Conservation (phyloP, 2,113 vertebrate genomes). For the Zeus faber region DNA sequence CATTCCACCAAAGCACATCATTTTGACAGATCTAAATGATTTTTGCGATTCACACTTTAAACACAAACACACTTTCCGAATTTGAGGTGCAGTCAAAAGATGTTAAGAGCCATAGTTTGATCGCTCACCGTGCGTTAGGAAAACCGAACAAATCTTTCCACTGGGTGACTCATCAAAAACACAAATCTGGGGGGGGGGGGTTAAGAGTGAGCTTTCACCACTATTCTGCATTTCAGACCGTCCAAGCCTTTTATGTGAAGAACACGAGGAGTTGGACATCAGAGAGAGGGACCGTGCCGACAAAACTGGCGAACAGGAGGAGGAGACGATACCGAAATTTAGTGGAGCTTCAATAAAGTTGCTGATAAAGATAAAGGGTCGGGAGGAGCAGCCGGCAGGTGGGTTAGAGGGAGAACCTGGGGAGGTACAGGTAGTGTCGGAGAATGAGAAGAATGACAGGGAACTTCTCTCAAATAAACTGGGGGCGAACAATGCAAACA, state of each 20-base stretch:
- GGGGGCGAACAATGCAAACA: conserved; percentile 19
- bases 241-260: conserved; percentile 71
- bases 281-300: conserved; percentile 11
- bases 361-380: conserved; percentile 29
- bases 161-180: too few relatives aligned
- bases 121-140: too few relatives aligned
- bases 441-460: conserved; percentile 16
- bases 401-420: conserved; percentile 30
- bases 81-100: too few relatives aligned
- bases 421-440: conserved; percentile 33
- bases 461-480: conserved; percentile 11
- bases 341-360: too few relatives aligned
- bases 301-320: conserved; percentile 31
- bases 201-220: too few relatives aligned
- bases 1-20: too few relatives aligned
- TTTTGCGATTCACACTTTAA: too few relatives aligned
- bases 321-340: conserved; percentile 12
- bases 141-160: too few relatives aligned
- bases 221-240: conserved; percentile 56
- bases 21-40: too few relatives aligned
- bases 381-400: conserved; percentile 36
- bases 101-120: too few relatives aligned
- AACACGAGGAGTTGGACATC: conserved; percentile 54
- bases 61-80: too few relatives aligned
- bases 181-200: too few relatives aligned